phyloP scores from a whole-genome alignment of 2,888 invertebrate species.

The Melieria omissa region DNA sequence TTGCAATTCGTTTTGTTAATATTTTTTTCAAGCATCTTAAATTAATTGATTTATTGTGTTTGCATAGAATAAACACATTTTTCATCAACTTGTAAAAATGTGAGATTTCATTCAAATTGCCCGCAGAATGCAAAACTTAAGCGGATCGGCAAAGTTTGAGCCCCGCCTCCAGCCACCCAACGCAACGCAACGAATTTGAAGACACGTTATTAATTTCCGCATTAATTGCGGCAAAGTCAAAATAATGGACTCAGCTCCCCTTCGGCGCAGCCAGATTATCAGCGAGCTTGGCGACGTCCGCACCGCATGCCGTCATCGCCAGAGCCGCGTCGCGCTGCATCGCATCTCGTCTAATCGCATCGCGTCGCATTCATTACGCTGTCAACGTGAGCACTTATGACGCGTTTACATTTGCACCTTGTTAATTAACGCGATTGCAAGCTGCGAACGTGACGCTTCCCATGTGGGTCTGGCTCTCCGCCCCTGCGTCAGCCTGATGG shows the following conservation, averaged over 20 bases:
- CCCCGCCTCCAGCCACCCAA: no score
- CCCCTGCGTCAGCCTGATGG: slow-evolving; percentile 2
- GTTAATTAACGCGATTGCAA: slow-evolving; percentile 64
- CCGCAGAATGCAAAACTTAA: no score
- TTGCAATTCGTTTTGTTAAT: no score
- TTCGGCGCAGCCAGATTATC: no score
- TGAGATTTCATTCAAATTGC: no score
- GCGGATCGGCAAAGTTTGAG: no score
- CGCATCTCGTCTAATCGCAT: slow-evolving; percentile 27
- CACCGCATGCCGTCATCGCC: slow-evolving; percentile 9
- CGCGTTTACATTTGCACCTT: slow-evolving; percentile 63
- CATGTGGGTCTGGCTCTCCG: slow-evolving; percentile 33
- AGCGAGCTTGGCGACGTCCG: no score
- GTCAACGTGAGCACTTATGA: slow-evolving; percentile 60
- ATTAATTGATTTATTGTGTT: no score
- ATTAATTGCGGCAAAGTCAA: slow-evolving; percentile 22
- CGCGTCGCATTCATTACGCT: slow-evolving; percentile 58
- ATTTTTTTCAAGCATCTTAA: no score
- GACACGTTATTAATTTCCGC: slow-evolving; percentile 2
- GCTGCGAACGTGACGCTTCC: slow-evolving; percentile 58
- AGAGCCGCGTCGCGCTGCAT: background rate
- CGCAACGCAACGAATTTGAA: no score
- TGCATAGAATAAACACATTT: no score
- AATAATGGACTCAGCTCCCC: background rate
- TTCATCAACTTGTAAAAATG: no score